These are phyloP conservation scores for Mustela erminea DNA, from an alignment of 2,797 vertebrate species.

Conservation along the genomic window DNA sequence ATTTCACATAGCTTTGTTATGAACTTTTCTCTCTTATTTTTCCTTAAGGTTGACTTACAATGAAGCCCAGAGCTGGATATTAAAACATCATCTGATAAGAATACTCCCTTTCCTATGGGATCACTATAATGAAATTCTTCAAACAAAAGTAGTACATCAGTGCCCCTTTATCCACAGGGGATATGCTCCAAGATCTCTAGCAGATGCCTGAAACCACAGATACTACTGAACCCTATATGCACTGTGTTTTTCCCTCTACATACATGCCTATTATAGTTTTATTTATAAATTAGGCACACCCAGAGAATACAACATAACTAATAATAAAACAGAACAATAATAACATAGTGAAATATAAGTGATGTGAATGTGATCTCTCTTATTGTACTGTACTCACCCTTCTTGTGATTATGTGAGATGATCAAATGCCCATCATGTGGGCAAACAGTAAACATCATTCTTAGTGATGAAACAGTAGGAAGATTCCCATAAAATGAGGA, in stretches of 20 bases:
- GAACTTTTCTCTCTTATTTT: background rate
- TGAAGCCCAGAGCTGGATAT: background rate
- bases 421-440: background rate
- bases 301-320: background rate
- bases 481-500: background rate
- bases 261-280: background rate
- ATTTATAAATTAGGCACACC: background rate
- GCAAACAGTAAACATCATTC: background rate
- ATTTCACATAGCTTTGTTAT: background rate
- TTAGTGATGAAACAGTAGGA: background rate
- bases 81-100: background rate
- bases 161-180: background rate
- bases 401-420: background rate
- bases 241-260: background rate
- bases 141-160: background rate
- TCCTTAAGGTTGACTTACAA: background rate
- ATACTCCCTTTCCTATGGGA: background rate
- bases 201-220: background rate
- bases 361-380: background rate
- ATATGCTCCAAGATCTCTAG: background rate
- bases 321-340: background rate
- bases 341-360: background rate
- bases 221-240: background rate
- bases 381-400: background rate
- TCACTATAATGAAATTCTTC: background rate